Evolutionary conservation across 2,888 invertebrate genomes (phyloP), one percentile per base, ranked within the genome.

Genomic region (Ophraella communa): DNA sequence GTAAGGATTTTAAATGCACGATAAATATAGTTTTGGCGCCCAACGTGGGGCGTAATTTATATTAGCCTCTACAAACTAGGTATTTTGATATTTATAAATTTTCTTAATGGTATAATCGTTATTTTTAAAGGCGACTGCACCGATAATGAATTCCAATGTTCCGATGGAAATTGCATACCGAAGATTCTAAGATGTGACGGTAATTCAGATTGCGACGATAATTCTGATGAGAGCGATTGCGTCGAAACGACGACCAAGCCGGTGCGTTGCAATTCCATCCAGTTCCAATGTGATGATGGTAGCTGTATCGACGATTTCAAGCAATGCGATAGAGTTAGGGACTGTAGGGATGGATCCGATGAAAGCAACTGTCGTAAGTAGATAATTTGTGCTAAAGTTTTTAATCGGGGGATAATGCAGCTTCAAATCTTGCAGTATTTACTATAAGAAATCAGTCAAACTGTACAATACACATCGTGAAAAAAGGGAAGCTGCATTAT

Each of bases 91-190:
- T n/a, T n/a, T n/a, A n/a, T n/a, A n/a, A n/a, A n/a, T n/a, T 30
- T 30, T 30, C 0, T 27, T 4, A 27, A 27, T 27, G 8, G 1
- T 27, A 30, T 30, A 1, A 30, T 17, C 17, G 58, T 21, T 35
- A 42, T 27, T 51, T 65, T 71, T 58, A n/a, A 56, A 63, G 66
- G 51, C 35, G 7, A 78, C 74, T 92, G 92, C 83, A 83, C 82
- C 76, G 84, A 86, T 64, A 85, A 87, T 70, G 86, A 92, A 82
- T 92, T 91, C 84, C 86, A 87, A 73, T 93, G 93, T 83, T 82
- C 79, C 66, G 82, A 81, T 49, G 65, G 66, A 10, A 65, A 33
- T 23, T 93, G 92, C 80, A 85, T 92, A 66, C 81, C 85, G 14
- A 73, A 74, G 21, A 75, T 74, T 39, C 82, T 81, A 61, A 83